phyloP scores from a whole-genome alignment of 2,113 vertebrate genomes.

The Atrichornis clamosus region DNA sequence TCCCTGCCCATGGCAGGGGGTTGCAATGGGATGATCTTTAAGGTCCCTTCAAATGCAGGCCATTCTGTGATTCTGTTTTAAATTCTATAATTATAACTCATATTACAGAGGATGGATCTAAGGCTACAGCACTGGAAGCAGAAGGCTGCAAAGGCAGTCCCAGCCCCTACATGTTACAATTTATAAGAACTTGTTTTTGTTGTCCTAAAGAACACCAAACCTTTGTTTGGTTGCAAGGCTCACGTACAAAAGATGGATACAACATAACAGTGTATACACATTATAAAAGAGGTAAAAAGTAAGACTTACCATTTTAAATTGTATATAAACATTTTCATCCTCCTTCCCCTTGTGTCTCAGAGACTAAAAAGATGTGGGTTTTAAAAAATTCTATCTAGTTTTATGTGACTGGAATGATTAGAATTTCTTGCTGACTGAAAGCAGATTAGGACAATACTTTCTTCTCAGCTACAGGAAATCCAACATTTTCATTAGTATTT shows the following conservation, averaged over 20 bases:
- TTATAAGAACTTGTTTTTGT: background rate
- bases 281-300: background rate
- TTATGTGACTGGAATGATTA: constrained; percentile 1
- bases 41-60: background rate
- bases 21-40: background rate
- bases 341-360: background rate
- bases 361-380: background rate
- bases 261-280: background rate
- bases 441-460: constrained; percentile 9
- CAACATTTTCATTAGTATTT: constrained; percentile 44
- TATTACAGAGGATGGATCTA: background rate
- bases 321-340: background rate
- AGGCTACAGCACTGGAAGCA: background rate
- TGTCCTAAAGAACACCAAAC: background rate
- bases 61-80: background rate
- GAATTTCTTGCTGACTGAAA: background rate
- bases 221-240: background rate
- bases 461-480: constrained; percentile 32
- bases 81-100: background rate
- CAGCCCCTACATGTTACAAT: background rate
- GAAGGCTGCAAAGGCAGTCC: background rate
- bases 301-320: background rate
- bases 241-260: background rate
- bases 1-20: background rate
- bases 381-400: background rate